Conservation (phyloP, 2,888 invertebrate genomes). For the Cyclophora albipunctata region DNA sequence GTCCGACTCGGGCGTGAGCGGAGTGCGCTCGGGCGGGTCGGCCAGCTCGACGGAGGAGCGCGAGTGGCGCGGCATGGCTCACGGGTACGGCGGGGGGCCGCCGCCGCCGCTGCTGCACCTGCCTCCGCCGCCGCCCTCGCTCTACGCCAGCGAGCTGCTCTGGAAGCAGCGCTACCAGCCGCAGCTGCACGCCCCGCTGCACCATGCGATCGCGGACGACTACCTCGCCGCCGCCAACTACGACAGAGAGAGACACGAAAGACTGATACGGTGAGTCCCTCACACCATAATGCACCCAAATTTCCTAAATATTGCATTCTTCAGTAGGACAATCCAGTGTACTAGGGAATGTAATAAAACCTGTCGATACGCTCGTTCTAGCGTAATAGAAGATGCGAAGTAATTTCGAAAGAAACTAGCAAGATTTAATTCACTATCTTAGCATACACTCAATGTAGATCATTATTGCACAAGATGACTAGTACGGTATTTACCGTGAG, state of each 20-base stretch:
- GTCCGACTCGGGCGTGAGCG: constrained; percentile 84
- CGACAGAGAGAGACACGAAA: constrained; percentile 80
- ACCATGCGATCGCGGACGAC: constrained; percentile 69
- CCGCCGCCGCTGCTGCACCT: constrained; percentile 68
- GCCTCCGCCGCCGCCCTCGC: constrained; percentile 67
- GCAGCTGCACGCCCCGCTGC: constrained; percentile 70
- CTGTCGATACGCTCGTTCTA: no score
- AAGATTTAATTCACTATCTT: no score
- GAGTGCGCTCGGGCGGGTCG: constrained; percentile 80
- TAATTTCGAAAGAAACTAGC: no score
- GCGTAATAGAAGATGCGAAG: no score
- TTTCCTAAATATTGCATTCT: background rate
- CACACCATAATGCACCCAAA: background rate
- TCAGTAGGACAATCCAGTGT: no score
- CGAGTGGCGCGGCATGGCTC: constrained; percentile 84
- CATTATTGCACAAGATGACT: no score
- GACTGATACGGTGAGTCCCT: constrained; percentile 77
- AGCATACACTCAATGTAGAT: no score
- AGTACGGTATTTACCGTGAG: no score
- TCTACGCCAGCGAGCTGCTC: constrained; percentile 73
- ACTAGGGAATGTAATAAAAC: no score
- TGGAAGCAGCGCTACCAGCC: constrained; percentile 78
- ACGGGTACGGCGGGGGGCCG: constrained; percentile 81
- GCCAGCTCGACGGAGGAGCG: constrained; percentile 87
- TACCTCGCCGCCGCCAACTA: constrained; percentile 72